These are phyloP conservation scores for Ophraella communa DNA, from an alignment of 2,888 invertebrate species.

Conservation along the genomic window DNA sequence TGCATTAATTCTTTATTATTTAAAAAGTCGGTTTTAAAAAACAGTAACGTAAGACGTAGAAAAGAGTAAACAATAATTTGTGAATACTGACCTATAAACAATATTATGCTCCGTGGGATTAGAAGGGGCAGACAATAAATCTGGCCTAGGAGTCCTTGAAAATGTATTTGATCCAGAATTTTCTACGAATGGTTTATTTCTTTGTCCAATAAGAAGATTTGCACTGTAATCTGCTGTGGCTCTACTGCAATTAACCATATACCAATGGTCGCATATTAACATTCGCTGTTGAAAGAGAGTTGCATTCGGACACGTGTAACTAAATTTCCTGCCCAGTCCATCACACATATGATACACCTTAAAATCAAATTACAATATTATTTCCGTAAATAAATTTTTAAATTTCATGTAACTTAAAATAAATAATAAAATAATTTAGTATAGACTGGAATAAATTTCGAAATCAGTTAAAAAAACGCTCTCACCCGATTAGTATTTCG, in stretches of 20 bases:
- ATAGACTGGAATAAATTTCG: too few relatives aligned
- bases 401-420: too few relatives aligned
- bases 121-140: conserved; percentile 66
- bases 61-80: not conserved
- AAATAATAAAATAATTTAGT: too few relatives aligned
- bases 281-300: conserved; percentile 82
- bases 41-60: too few relatives aligned
- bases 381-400: not conserved
- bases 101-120: conserved; percentile 53
- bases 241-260: conserved; percentile 80
- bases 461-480: too few relatives aligned
- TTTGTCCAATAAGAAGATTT: conserved; percentile 75
- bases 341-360: conserved; percentile 86
- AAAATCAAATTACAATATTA: conserved; percentile 32
- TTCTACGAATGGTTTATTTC: conserved; percentile 73
- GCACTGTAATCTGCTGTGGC: conserved; percentile 75
- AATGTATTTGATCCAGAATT: conserved; percentile 68
- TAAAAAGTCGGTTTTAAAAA: too few relatives aligned
- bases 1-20: too few relatives aligned
- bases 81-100: conserved; percentile 42
- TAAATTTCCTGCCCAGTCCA: conserved; percentile 76
- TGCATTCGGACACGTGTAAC: conserved; percentile 79
- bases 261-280: conserved; percentile 83
- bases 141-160: conserved; percentile 72
- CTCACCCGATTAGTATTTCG: too few relatives aligned